A percentile compares a stretch with the other conserved stretches of the same genome.
These are phyloP conservation scores for Pteruthius melanotis DNA, from an alignment of 2,113 vertebrate genomes.

Conservation along the genomic window DNA sequence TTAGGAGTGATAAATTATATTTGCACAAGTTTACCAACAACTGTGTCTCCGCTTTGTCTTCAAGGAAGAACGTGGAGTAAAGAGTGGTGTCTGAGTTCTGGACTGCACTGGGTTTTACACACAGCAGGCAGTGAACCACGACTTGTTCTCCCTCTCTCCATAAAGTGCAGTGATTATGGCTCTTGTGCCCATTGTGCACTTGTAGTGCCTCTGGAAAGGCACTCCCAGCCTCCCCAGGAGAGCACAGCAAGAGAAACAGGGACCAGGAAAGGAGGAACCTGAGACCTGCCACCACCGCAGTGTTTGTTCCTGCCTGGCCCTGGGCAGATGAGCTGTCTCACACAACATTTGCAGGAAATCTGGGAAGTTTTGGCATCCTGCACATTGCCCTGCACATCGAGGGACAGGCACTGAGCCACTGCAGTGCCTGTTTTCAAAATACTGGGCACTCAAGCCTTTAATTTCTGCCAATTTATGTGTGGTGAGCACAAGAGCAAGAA, in stretches of 20 bases:
- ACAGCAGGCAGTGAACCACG: rapidly evolving
- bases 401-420: not conserved
- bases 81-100: not conserved
- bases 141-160: not conserved
- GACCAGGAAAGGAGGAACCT: not conserved
- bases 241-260: not conserved
- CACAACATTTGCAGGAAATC: not conserved
- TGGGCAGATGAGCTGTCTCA: not conserved
- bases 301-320: not conserved
- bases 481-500: not conserved
- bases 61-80: not conserved
- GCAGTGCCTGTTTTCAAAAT: not conserved
- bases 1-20: not conserved
- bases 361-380: not conserved
- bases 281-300: not conserved
- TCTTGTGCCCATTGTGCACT: not conserved
- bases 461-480: not conserved
- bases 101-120: not conserved
- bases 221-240: not conserved
- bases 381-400: not conserved
- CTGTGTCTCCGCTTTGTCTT: not conserved
- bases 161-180: not conserved
- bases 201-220: not conserved
- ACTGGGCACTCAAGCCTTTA: not conserved
- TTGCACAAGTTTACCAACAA: not conserved